phyloP scores from a whole-genome alignment of 2,113 vertebrate species.

The Nansenia antarctica region DNA sequence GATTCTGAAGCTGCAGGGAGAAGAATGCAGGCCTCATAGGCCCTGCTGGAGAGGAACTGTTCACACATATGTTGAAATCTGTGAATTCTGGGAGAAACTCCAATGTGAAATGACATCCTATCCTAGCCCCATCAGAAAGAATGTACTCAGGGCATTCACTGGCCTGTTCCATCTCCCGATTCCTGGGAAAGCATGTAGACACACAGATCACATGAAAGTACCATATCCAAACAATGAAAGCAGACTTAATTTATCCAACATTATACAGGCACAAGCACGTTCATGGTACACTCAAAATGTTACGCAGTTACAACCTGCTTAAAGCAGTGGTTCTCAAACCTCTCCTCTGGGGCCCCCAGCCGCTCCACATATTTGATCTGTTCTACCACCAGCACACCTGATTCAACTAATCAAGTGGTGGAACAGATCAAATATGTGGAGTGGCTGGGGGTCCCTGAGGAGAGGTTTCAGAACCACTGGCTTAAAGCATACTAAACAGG shows the following conservation, averaged over 20 bases:
- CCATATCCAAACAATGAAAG: background rate
- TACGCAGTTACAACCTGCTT: no score
- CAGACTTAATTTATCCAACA: background rate
- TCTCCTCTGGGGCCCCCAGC: no score
- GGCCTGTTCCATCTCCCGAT: conserved; percentile 64
- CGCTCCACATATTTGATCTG: no score
- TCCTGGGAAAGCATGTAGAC: conserved; percentile 65
- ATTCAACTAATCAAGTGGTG: no score
- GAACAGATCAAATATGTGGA: no score
- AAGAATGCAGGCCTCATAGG: conserved; percentile 65
- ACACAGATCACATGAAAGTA: background rate
- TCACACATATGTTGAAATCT: conserved; percentile 85
- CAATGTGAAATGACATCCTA: conserved; percentile 75
- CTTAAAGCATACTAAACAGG: no score
- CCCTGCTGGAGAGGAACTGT: conserved; percentile 69
- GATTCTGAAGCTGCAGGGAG: conserved; percentile 82
- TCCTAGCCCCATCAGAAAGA: conserved; percentile 25
- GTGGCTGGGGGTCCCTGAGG: background rate
- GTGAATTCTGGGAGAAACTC: conserved; percentile 75
- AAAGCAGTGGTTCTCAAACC: no score
- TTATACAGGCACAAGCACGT: conserved; percentile 8
- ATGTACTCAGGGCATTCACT: conserved; percentile 77
- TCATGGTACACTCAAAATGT: background rate
- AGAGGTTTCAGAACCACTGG: conserved; percentile 1
- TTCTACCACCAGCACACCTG: no score